Conservation (phyloP, 2,113 vertebrate genomes). For the Orientallactaga bullata region DNA sequence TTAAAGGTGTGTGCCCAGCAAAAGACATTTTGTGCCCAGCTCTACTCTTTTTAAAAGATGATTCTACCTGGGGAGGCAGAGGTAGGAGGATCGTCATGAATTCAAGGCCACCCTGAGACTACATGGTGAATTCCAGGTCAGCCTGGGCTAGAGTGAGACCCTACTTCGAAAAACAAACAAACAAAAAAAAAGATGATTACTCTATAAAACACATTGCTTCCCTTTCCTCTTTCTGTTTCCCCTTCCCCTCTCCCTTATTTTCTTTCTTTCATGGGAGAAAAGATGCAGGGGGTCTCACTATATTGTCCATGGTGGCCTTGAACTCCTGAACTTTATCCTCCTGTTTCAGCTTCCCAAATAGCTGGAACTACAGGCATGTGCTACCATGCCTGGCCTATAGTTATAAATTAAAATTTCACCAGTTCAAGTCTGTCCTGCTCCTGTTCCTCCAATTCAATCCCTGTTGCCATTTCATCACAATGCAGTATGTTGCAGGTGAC, state of each 20-base stretch:
- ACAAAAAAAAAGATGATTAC: too few relatives aligned
- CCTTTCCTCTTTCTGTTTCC: not conserved
- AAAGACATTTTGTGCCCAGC: not conserved
- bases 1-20: not conserved
- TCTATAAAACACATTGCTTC: not conserved
- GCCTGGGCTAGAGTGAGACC: too few relatives aligned
- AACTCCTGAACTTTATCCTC: not conserved
- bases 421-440: not conserved
- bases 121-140: too few relatives aligned
- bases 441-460: not conserved
- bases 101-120: too few relatives aligned
- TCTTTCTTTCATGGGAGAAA: too few relatives aligned
- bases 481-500: not conserved
- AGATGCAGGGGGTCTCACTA: not conserved
- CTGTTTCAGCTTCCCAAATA: not conserved
- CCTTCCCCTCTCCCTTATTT: too few relatives aligned
- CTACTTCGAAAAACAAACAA: too few relatives aligned
- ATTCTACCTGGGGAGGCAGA: too few relatives aligned
- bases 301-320: not conserved
- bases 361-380: not conserved
- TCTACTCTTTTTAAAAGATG: constrained; percentile 33
- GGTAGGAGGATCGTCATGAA: too few relatives aligned
- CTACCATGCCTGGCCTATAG: not conserved
- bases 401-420: not conserved
- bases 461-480: not conserved